Evolutionary conservation across 2,113 vertebrate genomes (phyloP), one percentile per base, ranked within the genome.

Genomic region (Empidonax alnorum): DNA sequence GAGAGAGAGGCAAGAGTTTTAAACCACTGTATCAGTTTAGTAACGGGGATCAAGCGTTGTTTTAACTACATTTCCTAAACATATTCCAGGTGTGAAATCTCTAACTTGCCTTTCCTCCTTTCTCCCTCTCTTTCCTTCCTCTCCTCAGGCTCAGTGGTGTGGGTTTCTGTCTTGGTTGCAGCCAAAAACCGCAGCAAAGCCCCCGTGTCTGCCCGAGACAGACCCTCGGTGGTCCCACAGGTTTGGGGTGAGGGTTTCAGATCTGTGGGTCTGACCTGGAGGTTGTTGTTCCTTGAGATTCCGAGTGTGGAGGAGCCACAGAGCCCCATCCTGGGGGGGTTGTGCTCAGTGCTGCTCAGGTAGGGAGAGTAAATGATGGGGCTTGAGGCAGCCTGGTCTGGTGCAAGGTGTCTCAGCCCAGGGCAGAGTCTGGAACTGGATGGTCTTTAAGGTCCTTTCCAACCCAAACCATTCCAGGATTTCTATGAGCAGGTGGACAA

Each of bases 11-110:
- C 14, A 58, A 28, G 42, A 58, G 24, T n/a, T 77, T 44, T 78
- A 20, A 50, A n/a, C 39, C 58, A 44, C 84, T 72, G 56, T 9
- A 91, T 82, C 67, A 12, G 49, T 90, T 93, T 56, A 94, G 88
- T 76, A 80, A 76, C 27, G 50, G 92, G 90, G 90, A 91, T 93
- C 82, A 88, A 53, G 67, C 8, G 27, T 56, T 88, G 82, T 56
- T 95, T 82, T 83, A 85, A 69, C 68, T 80, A 37, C 88, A 69
- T 72, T 94, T 95, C 93, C 95, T 93, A 69, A 88, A 88, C 67
- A n/a, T 80, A 76, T 80, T 83, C 75, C 92, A 92, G 90, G 95
- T 95, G 95, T 88, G 90, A 94, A 92, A 91, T 93, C 75, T 7
- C 0, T 49, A n/a, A 68, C 63, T 47, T 33, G 59, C 85, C 79